Evolutionary conservation across 2,888 invertebrate genomes (phyloP).

Genomic region (Mimas tiliae): DNA sequence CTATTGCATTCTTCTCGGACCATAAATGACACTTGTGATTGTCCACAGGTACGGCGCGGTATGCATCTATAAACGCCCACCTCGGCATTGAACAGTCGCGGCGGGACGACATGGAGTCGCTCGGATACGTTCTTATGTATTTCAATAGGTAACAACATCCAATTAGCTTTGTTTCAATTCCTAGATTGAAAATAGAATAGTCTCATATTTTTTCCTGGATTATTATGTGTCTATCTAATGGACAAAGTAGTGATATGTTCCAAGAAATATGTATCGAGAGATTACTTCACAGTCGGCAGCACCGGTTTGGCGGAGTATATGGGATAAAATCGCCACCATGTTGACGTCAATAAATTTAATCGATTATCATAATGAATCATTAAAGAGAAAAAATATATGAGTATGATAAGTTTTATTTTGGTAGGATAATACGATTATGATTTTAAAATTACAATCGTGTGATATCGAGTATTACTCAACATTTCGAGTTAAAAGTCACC

Average conservation of each 20-base stretch:
- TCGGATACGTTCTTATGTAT: conserved; percentile 99
- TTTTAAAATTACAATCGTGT: not conserved
- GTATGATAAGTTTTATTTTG: not conserved
- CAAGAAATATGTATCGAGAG: no score
- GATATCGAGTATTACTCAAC: not conserved
- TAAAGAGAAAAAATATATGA: no score
- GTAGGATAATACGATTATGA: not conserved
- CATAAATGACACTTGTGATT: not conserved
- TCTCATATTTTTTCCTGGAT: no score
- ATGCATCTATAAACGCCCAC: conserved; percentile 99
- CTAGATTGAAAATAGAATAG: no score
- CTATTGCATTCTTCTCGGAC: not conserved
- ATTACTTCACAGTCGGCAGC: no score
- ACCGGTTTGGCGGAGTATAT: no score
- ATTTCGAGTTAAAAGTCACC: not conserved
- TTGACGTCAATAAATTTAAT: not conserved
- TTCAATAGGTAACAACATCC: conserved; percentile 88
- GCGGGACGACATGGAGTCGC: conserved; percentile 99
- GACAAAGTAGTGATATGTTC: no score
- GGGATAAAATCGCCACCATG: not conserved
- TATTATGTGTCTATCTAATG: no score
- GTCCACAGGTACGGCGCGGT: conserved; percentile 93
- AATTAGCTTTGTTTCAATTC: not conserved
- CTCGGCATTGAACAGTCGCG: conserved; percentile 99
- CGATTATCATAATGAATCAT: not conserved